phyloP scores from a whole-genome alignment of 2,113 vertebrate genomes.

The Suricata suricatta region DNA sequence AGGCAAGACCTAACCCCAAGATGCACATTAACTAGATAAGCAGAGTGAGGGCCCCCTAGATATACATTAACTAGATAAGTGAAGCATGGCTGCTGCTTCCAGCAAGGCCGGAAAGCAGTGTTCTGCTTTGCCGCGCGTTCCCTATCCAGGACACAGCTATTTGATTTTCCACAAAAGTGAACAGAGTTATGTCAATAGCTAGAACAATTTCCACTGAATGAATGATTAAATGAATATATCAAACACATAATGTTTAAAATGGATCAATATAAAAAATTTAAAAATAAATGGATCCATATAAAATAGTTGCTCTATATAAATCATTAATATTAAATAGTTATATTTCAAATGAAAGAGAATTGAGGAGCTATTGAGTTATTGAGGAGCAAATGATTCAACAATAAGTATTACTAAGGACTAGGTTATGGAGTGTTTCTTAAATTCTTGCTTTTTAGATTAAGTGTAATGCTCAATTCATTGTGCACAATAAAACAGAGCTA shows the following conservation, averaged over 20 bases:
- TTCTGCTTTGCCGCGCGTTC: too few species aligned
- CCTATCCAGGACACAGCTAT: too few species aligned
- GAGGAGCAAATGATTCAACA: constrained; percentile 5
- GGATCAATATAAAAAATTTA: background rate
- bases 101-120: too few species aligned
- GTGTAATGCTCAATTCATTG: background rate
- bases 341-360: background rate
- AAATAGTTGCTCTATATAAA: background rate
- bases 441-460: background rate
- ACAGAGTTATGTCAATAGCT: background rate
- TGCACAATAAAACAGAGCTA: background rate
- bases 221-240: background rate
- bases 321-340: background rate
- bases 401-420: constrained; percentile 13
- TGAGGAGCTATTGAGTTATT: background rate
- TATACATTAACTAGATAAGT: too few species aligned
- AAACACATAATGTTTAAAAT: constrained; percentile 14
- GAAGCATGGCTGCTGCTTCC: too few species aligned
- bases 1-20: too few species aligned
- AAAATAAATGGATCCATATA: background rate
- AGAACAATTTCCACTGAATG: constrained; percentile 6
- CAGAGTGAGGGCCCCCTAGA: too few species aligned
- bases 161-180: background rate
- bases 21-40: too few species aligned
- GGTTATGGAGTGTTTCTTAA: background rate